Evolutionary conservation across 2,113 vertebrate genomes (phyloP), one percentile per base, ranked within the genome.

Genomic region (Apistogramma diplotaenia): DNA sequence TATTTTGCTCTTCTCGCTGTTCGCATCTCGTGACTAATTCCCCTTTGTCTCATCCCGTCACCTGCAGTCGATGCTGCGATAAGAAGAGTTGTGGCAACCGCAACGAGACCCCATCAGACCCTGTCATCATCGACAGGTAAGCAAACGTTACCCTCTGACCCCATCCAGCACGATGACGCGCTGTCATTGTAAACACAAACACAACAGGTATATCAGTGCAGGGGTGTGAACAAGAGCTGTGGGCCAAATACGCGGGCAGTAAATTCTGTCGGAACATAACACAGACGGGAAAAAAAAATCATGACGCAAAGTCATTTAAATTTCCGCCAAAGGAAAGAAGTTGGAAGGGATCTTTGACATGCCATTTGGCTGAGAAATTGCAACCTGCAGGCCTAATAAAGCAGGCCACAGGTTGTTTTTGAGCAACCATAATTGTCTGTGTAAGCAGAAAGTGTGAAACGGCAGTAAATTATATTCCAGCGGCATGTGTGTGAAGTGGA

Each of bases 91-190:
- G 98, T 90, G 98, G 98, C 94, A 99, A 99, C 96, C 97, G 98
- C 94, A 99, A 99, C 89, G 98, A 99, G 96, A 99, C 98, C 92
- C 98, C 98, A 85, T 99, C 98, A 93, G 98, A 99, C 96, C 98
- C 98, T 84, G 98, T 99, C 96, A 99, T 99, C 97, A 99, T 99
- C 95, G 98, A 99, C 98, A 99, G 98, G 98, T 99, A 98, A 96
- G 97, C 51, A 81, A 80, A 86, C 60, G 18, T 71, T 79, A 57
- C 46, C 87, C 85, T 86, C 80, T 67, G 75, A 2, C 81, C 83
- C 82, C 86, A 1, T 21, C 57, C 5, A 23, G 76, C 29, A 3
- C 13, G 40, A 76, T 31, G 27, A 33, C 3, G 51, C 4, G 2
- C 58, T 72, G 79, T 78, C 83, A 75, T 11, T 6, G 3, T 37